Base-by-base conservation (phyloP, 2,113 vertebrate species). In the Sceloporus undulatus region DNA sequence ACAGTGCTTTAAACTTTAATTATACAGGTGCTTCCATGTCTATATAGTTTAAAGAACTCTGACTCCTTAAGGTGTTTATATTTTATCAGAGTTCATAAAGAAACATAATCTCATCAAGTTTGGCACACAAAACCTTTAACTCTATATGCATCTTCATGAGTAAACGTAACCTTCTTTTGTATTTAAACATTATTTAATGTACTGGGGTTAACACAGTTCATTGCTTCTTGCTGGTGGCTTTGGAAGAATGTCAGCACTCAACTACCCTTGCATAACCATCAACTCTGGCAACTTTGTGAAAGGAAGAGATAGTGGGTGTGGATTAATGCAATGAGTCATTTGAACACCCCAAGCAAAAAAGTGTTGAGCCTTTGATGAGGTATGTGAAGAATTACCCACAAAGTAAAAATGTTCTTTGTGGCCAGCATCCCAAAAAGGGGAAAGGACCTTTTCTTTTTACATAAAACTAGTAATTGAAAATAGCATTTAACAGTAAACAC, bases 331-430 rank as follows among this genome's bases (percentile, higher is more conserved):
- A 27, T 89, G 91, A 95, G 79, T 91, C 91, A 95, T 85, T 90
- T 27, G 88, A 38, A 85, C 81, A 92, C 25, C 65, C 18, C 81
- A 89, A 88, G 65, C 82, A 91, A 88, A 83, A 75, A 92, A 89
- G n/a, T 40, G 85, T 29, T 92, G 85, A 87, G 76, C 91, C 68
- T 93, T 94, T 93, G 75, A 91, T 88, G 90, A 94, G 56, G 34
- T 40, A 90, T 91, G 87, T 91, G 92, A 94, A 94, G 91, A 93
- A 95, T 89, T 90, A 94, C 79, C 88, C 86, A 65, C 13, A 70
- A 76, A 89, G 68, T 73, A 80, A 85, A 76, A 81, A 25, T 85
- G 65, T 89, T 92, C 85, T 91, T 62, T 82, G n/a, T 66, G 56
- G 74, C 73, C 59, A 83, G 16, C 23, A 88, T 88, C 80, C 42